Evolutionary conservation across 2,888 invertebrate species (phyloP).

Genomic region (Tipula lateralis): DNA sequence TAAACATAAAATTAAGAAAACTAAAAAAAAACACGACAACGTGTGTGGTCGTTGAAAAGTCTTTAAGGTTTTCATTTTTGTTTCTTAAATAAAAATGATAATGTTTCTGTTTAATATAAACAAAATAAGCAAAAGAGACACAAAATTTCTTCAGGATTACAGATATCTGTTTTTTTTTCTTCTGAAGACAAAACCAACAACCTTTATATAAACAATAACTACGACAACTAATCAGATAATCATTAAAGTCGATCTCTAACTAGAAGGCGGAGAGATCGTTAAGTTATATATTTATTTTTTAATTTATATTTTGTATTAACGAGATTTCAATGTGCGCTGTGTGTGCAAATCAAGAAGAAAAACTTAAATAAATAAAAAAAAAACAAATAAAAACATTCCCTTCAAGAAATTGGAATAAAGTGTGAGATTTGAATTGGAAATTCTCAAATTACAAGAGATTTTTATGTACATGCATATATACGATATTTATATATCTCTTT

Average conservation of each 20-base stretch:
- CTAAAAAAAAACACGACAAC: not conserved
- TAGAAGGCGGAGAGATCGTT: slow-evolving; percentile 24
- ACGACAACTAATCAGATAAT: slow-evolving; percentile 15
- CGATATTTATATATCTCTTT: not conserved
- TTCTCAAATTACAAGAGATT: not conserved
- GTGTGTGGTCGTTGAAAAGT: slow-evolving; percentile 19
- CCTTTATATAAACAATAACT: not conserved
- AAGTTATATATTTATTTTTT: not conserved
- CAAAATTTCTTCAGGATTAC: not conserved
- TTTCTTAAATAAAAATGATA: not conserved
- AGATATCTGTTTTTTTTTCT: not conserved
- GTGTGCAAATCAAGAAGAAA: not conserved
- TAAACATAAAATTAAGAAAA: not conserved
- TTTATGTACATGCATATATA: not conserved
- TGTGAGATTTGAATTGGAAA: not conserved
- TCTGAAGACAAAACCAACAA: not conserved
- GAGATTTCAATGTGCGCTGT: not conserved
- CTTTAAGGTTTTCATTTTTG: not conserved
- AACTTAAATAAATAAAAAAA: not conserved
- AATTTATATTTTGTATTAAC: not conserved
- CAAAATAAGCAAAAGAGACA: slow-evolving; percentile 19
- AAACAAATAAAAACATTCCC: not conserved
- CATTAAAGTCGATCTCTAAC: not conserved
- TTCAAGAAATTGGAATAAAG: not conserved
- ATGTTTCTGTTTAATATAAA: not conserved